phyloP scores from a whole-genome alignment of 2,888 invertebrate genomes.

The Lithosia quadra region DNA sequence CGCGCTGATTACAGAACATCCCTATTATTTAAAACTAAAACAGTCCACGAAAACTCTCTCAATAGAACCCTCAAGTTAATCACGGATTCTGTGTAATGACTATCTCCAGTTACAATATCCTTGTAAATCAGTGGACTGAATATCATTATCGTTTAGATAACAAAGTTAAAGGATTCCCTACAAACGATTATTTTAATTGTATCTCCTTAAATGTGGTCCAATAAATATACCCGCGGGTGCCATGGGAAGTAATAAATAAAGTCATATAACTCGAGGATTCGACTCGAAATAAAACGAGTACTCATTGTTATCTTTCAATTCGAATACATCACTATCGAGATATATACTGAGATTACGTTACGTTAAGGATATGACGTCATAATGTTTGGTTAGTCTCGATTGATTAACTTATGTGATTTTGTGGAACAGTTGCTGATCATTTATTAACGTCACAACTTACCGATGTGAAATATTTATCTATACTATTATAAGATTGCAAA shows the following conservation, averaged over 20 bases:
- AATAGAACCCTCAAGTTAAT: not conserved
- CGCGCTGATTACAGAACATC: not conserved
- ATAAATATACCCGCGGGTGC: conserved; percentile 35
- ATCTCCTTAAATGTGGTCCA: conserved; percentile 22
- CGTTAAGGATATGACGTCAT: conserved; percentile 20
- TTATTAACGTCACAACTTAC: no score
- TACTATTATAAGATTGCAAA: no score
- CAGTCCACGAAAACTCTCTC: not conserved
- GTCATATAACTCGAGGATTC: conserved; percentile 23
- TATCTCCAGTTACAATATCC: not conserved
- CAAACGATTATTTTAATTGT: conserved; percentile 29
- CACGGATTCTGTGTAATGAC: not conserved
- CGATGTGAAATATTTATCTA: no score
- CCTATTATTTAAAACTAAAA: not conserved
- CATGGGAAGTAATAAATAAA: conserved; percentile 48
- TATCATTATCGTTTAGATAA: conserved; percentile 18
- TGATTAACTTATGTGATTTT: not conserved
- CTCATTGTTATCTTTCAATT: conserved; percentile 42
- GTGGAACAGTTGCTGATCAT: no score
- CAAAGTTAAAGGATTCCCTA: conserved; percentile 4
- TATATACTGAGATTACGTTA: conserved; percentile 35
- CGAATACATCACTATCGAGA: conserved; percentile 38
- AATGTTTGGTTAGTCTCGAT: not conserved
- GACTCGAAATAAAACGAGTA: conserved; percentile 35
- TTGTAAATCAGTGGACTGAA: conserved; percentile 11